A percentile compares a stretch with the other conserved stretches of the same genome.
Evolutionary conservation across 2,113 vertebrate genomes (phyloP).

Genomic region (Neotoma lepida): DNA sequence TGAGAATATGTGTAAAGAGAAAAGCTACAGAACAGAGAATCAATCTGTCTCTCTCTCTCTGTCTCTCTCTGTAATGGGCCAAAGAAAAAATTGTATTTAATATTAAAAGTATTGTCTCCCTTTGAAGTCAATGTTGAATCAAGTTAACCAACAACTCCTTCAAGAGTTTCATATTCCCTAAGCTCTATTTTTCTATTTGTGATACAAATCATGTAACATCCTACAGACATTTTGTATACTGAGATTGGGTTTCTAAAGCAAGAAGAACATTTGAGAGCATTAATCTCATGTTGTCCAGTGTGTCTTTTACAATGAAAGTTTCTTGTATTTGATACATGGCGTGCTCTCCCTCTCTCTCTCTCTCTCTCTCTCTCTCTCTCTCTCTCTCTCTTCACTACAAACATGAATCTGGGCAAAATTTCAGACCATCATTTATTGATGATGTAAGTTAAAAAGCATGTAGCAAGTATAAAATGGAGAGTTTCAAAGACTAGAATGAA

Average conservation of each 20-base stretch:
- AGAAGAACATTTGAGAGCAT: background rate
- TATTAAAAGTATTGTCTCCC: background rate
- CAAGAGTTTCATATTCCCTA: background rate
- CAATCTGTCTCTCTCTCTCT: background rate
- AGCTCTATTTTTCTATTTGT: background rate
- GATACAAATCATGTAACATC: background rate
- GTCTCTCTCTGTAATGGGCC: background rate
- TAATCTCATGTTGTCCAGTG: background rate
- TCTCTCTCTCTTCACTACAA: no score
- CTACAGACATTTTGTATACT: accelerated
- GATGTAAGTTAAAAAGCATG: background rate
- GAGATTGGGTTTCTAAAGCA: background rate
- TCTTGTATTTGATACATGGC: background rate
- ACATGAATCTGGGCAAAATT: background rate
- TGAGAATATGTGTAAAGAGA: background rate
- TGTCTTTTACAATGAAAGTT: background rate
- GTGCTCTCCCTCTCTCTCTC: no score
- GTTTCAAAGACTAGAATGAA: background rate
- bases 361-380: no score
- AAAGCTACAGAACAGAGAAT: background rate
- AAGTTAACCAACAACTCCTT: background rate
- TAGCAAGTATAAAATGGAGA: background rate
- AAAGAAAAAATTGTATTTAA: background rate
- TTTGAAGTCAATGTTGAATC: background rate
- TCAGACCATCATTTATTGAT: background rate